phyloP scores from a whole-genome alignment of 1,140 invertebrate species.

The Pachyrhynchus sulphureomaculatus region DNA sequence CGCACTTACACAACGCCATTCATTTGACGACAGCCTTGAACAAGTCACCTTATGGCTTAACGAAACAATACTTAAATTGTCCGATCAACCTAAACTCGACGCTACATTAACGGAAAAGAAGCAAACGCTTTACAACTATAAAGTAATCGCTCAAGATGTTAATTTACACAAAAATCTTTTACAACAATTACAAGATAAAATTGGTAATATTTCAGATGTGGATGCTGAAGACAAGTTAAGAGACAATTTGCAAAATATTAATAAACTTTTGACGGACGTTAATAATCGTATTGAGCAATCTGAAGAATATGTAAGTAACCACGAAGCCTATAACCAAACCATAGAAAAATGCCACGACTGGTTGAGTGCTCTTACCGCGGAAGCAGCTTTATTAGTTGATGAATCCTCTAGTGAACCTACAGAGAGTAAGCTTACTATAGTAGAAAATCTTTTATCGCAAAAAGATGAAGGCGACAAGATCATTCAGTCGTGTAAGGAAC shows the following conservation, averaged over 20 bases:
- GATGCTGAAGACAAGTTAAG: constrained; percentile 71
- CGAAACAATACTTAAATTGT: constrained; percentile 70
- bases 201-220: constrained; percentile 70
- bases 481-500: constrained; percentile 68
- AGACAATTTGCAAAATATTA: constrained; percentile 69
- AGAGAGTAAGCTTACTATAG: constrained; percentile 69
- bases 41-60: constrained; percentile 80
- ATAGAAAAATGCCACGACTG: constrained; percentile 75
- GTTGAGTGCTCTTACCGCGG: constrained; percentile 67
- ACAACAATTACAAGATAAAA: constrained; percentile 74
- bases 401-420: constrained; percentile 70
- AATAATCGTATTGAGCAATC: constrained; percentile 65
- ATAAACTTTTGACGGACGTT: constrained; percentile 65
- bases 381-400: constrained; percentile 66
- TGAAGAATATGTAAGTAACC: constrained; percentile 75
- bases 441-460: constrained; percentile 74
- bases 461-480: constrained; percentile 72
- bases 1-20: constrained; percentile 81
- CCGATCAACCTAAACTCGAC: constrained; percentile 66
- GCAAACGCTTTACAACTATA: constrained; percentile 73
- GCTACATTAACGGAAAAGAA: constrained; percentile 84
- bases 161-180: constrained; percentile 76
- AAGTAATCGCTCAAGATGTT: constrained; percentile 78
- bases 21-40: constrained; percentile 85
- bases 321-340: constrained; percentile 78